A percentile compares a stretch with the other conserved stretches of the same genome.
phyloP scores from a whole-genome alignment of 2,888 invertebrate genomes.

The Emmelina monodactyla region DNA sequence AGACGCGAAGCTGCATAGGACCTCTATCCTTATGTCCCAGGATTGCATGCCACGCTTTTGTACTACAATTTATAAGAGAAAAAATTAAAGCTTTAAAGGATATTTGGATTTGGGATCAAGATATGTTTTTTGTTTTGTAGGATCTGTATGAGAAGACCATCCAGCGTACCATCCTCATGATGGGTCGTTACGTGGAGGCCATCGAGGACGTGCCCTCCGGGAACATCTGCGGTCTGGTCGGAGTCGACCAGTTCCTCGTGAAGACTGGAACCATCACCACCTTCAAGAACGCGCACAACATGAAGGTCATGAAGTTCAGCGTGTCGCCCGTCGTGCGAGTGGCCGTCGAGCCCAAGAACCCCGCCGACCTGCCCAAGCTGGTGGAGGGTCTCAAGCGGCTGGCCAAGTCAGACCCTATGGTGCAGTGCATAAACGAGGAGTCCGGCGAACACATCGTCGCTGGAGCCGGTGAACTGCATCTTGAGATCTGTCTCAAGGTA shows the following conservation, averaged over 20 bases:
- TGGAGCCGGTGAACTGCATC: slow-evolving; percentile 98
- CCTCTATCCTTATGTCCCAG: slow-evolving; percentile 84
- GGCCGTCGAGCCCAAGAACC: slow-evolving; percentile 99
- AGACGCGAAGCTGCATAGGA: slow-evolving; percentile 30
- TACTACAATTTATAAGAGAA: neutral
- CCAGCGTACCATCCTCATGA: slow-evolving; percentile 99
- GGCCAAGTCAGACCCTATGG: slow-evolving; percentile 99
- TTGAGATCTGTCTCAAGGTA: slow-evolving; percentile 97
- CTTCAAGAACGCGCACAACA: slow-evolving; percentile 99
- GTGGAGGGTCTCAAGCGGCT: slow-evolving; percentile 99
- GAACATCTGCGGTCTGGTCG: slow-evolving; percentile 99
- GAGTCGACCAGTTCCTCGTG: slow-evolving; percentile 99
- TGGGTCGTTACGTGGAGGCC: slow-evolving; percentile 99
- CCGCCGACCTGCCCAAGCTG: slow-evolving; percentile 98
- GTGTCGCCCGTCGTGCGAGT: slow-evolving; percentile 99
- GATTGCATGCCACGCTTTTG: slow-evolving; percentile 73
- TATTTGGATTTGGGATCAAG: no score
- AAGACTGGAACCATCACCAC: slow-evolving; percentile 99
- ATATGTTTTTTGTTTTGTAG: slow-evolving; percentile 22
- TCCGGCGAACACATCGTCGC: slow-evolving; percentile 99
- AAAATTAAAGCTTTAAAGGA: no score
- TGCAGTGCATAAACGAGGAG: slow-evolving; percentile 99
- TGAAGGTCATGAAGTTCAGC: slow-evolving; percentile 99
- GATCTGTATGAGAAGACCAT: slow-evolving; percentile 99
- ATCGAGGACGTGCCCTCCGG: slow-evolving; percentile 99